Base-by-base conservation (phyloP, 2,113 vertebrate species). In the Limanda limanda region DNA sequence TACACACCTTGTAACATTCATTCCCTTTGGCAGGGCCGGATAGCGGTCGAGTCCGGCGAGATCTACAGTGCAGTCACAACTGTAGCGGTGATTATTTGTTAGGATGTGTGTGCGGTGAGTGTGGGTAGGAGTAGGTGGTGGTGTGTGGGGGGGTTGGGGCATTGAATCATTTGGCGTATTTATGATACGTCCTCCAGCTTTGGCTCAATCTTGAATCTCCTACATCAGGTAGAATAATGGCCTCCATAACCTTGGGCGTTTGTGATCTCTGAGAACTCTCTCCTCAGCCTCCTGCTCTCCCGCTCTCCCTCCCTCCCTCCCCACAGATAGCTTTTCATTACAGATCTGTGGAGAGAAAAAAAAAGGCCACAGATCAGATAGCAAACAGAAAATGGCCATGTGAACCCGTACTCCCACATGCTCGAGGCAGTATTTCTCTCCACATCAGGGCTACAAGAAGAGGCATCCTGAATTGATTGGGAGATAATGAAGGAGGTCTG, bases 141-240 rank as follows among this genome's bases (percentile, higher is more conserved):
- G 51, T 9, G 51, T 2, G 31, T 31, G 31, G 31, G 13, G 68
- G 47, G 5, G 13, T 10, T 8, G 24, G 68, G 58, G 52, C 66
- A 76, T 40, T 87, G 81, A 88, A 82, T 90, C 88, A 89, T 35
- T 81, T 80, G 76, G 54, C 11, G 57, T 87, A 86, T 92, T 90
- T 92, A 92, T 90, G 90, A 88, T 84, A 84, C 25, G 40, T 88
- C 74, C 88, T 72, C 73, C 67, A 67, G 88, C 71, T 90, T 80
- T 68, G 79, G 70, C 84, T 89, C 68, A 87, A 75, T 90, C 77
- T 74, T 51, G 76, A 82, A 83, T 85, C 79, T 89, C 72, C 61
- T 73, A 81, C 61, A 83, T 86, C 85, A 91, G 77, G 74, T 69
- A 85, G 79, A 93, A 89, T 89, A 91, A 92, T 91, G 79, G 81